Base-by-base conservation (phyloP, 2,888 invertebrate genomes). In the Cantharis flavilabris region DNA sequence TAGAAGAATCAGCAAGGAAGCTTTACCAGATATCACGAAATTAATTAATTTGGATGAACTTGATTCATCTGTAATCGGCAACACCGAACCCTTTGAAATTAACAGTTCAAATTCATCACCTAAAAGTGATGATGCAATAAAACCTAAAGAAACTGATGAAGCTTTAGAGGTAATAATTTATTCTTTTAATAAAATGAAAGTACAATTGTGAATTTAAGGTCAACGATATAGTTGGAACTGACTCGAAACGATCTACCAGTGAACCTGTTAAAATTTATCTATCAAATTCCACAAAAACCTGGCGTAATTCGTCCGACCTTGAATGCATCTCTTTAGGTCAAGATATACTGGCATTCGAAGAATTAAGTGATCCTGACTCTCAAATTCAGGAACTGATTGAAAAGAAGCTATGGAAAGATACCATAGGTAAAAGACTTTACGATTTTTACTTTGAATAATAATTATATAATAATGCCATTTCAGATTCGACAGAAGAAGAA, bases 261-360 rank as follows among this genome's bases (percentile, higher is more conserved):
- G 88, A 88, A 71, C 86, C 88, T 0, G 88, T 90, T 9, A 91
- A 91, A 82, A 89, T 91, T 9, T 89, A 90, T 73, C 87, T 87
- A 78, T 85, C 87, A 9, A 87, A 86, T 81, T 83, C 85, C 7
- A 81, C 80, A 62, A 91, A 91, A 84, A 92, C 91, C 4, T 92
- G 92, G 92, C 90, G 91, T 75, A 91, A 91, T 0, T 91, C 91
- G 62, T 88, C 91, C 84, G 92, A 92, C 83, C 88, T 92, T 76
- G 91, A 91, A 75, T 92, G 91, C 82, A 91, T 92, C 82, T 91
- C 92, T 74, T 86, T 92, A 18, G 92, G 92, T 0, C 91, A 92
- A 82, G 92, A 92, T 84, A 86, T 92, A 77, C 84, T 92, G 73
- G 91, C 90, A 0, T 89, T 91, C 69, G 85, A 90, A 71, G 90